phyloP scores from a whole-genome alignment of 2,797 vertebrate species.

The Molossus alvarezi region DNA sequence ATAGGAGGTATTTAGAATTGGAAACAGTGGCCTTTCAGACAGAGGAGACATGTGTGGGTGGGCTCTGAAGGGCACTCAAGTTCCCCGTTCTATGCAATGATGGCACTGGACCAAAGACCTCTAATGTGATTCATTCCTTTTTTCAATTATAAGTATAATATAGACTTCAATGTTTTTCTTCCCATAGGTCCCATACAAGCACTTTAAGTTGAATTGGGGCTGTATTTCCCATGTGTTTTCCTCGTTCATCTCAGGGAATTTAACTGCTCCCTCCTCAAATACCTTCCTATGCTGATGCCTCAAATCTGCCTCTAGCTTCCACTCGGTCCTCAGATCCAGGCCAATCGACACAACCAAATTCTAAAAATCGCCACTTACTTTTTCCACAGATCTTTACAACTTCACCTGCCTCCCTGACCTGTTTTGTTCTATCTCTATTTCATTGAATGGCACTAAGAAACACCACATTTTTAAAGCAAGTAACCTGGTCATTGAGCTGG shows the following conservation, averaged over 20 bases:
- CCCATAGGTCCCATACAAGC: not conserved
- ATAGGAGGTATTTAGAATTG: not conserved
- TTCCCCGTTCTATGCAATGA: rapidly evolving
- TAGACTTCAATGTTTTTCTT: not conserved
- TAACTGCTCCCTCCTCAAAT: not conserved
- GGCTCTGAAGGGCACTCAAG: rapidly evolving
- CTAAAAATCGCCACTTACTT: not conserved
- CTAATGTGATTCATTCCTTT: not conserved
- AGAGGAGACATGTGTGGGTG: not conserved
- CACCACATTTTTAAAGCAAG: not conserved
- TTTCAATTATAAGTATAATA: not conserved
- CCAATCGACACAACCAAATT: not conserved
- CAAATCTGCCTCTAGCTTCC: not conserved
- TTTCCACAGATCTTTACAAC: not conserved
- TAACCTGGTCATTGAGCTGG: not conserved
- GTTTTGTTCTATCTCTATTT: not conserved
- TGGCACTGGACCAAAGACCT: not conserved
- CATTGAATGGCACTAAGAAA: not conserved
- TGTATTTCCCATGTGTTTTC: not conserved
- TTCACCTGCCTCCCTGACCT: not conserved
- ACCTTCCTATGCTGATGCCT: not conserved
- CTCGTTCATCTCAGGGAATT: not conserved
- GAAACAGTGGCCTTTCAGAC: not conserved
- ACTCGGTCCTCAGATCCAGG: not conserved
- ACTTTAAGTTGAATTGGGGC: not conserved